Conservation (phyloP, 2,113 vertebrate species). For the Hemichromis elongatus region DNA sequence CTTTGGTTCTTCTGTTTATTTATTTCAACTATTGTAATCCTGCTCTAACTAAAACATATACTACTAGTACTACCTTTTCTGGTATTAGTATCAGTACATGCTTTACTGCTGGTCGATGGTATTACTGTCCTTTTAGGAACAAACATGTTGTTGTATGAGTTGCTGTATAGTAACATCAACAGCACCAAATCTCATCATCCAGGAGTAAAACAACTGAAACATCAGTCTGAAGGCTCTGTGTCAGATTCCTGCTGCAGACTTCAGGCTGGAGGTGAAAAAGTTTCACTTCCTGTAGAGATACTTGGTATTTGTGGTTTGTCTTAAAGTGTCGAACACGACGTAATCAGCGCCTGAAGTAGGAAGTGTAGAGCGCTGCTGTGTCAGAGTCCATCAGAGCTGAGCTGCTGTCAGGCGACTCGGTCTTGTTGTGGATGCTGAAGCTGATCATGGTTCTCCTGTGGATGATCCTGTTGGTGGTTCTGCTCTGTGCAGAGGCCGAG, state of each 20-base stretch:
- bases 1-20: too few species aligned
- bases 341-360: not conserved
- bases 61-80: too few species aligned
- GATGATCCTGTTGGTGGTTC: too few species aligned
- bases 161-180: too few species aligned
- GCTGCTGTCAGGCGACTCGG: not conserved
- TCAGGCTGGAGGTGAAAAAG: not conserved
- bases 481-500: not conserved
- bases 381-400: not conserved
- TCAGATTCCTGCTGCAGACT: not conserved
- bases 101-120: too few species aligned
- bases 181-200: not conserved
- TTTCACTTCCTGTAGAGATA: not conserved
- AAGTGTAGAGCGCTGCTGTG: not conserved
- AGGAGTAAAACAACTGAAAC: not conserved
- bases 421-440: not conserved
- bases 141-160: too few species aligned
- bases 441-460: not conserved
- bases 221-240: not conserved
- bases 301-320: not conserved
- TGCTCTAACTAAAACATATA: not conserved
- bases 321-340: accelerated
- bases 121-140: too few species aligned
- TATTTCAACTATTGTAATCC: not conserved
- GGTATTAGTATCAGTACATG: too few species aligned